Conservation (phyloP, 2,797 vertebrate species). For the Carapus acus region DNA sequence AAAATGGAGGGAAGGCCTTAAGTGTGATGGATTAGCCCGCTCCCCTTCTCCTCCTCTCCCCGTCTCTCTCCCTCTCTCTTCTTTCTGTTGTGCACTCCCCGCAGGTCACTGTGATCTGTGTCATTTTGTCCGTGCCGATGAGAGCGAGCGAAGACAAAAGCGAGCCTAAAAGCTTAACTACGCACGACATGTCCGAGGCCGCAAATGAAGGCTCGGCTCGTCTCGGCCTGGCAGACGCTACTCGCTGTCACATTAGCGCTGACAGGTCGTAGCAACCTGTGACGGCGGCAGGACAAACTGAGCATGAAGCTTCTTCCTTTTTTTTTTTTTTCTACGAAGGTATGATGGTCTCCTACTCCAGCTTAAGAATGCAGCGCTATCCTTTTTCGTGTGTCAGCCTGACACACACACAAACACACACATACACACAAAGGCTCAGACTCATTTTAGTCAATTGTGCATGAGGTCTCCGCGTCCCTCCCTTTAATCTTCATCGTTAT, state of each 20-base stretch:
- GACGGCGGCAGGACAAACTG: slow-evolving; percentile 34
- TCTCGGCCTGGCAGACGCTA: no score
- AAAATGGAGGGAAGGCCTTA: no score
- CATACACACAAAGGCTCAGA: slow-evolving; percentile 40
- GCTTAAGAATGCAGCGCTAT: slow-evolving; percentile 49
- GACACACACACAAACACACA: slow-evolving; percentile 50
- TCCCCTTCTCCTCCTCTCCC: slow-evolving; percentile 5
- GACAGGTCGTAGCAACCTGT: slow-evolving; percentile 50
- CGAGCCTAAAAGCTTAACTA: slow-evolving; percentile 18
- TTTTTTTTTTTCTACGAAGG: no score
- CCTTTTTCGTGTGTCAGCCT: slow-evolving; percentile 57
- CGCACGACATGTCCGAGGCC: slow-evolving; percentile 8
- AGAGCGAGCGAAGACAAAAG: slow-evolving; percentile 28
- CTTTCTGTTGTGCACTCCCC: slow-evolving; percentile 15
- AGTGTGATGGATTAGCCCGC: no score
- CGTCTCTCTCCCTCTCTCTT: neutral
- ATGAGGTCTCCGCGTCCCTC: slow-evolving; percentile 49
- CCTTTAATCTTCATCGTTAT: slow-evolving; percentile 31
- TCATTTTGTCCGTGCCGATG: slow-evolving; percentile 16
- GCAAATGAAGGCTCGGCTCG: slow-evolving; percentile 9
- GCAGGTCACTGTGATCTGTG: slow-evolving; percentile 41
- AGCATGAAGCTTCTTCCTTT: slow-evolving; percentile 41
- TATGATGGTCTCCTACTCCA: slow-evolving; percentile 38
- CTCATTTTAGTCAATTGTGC: slow-evolving; percentile 26
- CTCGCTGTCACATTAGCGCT: slow-evolving; percentile 21